Conservation (phyloP, 2,888 invertebrate species). For the Myopa tessellatipennis region DNA sequence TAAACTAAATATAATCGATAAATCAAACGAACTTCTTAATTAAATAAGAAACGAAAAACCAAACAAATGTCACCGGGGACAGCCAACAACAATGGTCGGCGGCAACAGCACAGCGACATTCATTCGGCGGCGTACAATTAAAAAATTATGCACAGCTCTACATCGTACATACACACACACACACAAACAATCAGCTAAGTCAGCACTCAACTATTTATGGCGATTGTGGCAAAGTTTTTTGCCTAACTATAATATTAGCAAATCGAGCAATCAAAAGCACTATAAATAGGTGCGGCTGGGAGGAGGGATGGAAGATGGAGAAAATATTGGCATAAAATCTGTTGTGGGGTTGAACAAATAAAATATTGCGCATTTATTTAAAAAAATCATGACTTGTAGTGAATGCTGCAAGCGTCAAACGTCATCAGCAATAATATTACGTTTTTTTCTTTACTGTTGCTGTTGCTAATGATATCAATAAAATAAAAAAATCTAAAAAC, state of each 20-base stretch:
- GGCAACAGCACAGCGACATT: not conserved
- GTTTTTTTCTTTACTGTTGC: not conserved
- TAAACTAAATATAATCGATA: not conserved
- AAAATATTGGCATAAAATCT: not conserved
- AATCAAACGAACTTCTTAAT: not conserved
- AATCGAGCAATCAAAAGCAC: not conserved
- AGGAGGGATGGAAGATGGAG: not conserved
- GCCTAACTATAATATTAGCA: not conserved
- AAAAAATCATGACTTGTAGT: not conserved
- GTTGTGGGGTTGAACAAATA: not conserved
- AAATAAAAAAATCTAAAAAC: not conserved
- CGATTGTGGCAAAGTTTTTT: not conserved
- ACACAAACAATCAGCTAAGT: too few species aligned
- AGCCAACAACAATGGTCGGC: not conserved
- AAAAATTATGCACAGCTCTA: not conserved
- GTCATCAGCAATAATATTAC: not conserved
- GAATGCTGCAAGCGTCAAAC: not conserved
- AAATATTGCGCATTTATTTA: constrained; percentile 14
- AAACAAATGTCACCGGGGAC: not conserved
- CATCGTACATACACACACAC: too few species aligned
- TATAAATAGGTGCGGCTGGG: not conserved
- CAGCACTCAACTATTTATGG: not conserved
- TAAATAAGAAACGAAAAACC: constrained; percentile 5
- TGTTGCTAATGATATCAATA: not conserved
- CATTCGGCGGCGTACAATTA: not conserved